Evolutionary conservation across 2,113 vertebrate species (phyloP).

Genomic region (Oreochromis niloticus): DNA sequence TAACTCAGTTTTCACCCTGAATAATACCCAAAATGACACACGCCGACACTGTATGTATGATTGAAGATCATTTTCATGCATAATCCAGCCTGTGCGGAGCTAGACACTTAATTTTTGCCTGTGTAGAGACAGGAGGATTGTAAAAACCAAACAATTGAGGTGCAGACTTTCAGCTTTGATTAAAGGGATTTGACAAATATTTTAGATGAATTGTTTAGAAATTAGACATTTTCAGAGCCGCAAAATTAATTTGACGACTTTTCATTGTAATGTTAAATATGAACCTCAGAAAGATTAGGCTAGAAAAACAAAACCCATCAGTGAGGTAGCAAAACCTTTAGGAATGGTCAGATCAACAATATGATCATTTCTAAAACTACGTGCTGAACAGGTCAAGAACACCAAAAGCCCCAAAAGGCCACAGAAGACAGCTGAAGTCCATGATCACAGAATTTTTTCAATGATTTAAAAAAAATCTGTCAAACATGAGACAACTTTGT

Average conservation of each 20-base stretch:
- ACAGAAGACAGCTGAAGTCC: neutral
- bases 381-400: neutral
- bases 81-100: neutral
- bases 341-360: neutral
- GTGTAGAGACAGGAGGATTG: neutral
- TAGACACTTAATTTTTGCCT: accelerated
- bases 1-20: neutral
- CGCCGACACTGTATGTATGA: accelerated
- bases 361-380: neutral
- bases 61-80: neutral
- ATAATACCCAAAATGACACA: neutral
- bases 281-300: neutral
- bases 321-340: neutral
- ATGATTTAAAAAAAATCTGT: no score
- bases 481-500: neutral
- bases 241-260: neutral
- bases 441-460: no score
- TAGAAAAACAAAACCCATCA: neutral
- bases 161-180: neutral
- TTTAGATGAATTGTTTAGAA: neutral
- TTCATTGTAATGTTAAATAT: neutral
- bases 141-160: neutral
- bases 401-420: neutral
- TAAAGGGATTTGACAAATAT: neutral
- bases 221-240: neutral